A percentile compares a stretch with the other conserved stretches of the same genome.
phyloP scores from a whole-genome alignment of 2,113 vertebrate species.

The Callipepla californica region DNA sequence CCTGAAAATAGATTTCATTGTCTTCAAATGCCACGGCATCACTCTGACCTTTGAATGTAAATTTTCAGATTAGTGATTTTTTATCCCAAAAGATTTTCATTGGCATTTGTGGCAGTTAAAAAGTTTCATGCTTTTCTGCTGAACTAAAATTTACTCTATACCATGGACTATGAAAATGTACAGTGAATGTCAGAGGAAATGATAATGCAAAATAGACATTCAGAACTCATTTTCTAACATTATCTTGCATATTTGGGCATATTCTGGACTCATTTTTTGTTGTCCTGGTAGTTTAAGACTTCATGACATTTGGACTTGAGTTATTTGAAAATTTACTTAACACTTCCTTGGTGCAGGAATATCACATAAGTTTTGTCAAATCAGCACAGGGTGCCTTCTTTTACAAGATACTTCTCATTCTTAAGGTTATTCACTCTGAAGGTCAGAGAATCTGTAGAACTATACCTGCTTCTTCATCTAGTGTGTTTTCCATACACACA shows the following conservation, averaged over 20 bases:
- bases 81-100: not conserved
- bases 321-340: not conserved
- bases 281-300: not conserved
- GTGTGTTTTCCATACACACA: not conserved
- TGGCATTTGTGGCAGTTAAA: not conserved
- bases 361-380: not conserved
- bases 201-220: not conserved
- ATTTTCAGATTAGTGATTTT: not conserved
- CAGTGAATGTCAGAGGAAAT: not conserved
- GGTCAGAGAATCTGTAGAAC: not conserved
- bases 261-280: not conserved
- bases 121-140: not conserved
- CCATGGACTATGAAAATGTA: not conserved
- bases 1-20: constrained; percentile 1
- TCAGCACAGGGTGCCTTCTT: not conserved
- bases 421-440: not conserved
- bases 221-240: not conserved
- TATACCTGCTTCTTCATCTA: not conserved
- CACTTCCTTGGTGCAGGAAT: not conserved
- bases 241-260: not conserved
- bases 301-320: not conserved
- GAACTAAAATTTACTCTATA: not conserved
- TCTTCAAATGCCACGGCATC: constrained; percentile 17
- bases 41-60: constrained; percentile 43
- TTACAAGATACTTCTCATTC: not conserved